Base-by-base conservation (phyloP, 2,888 invertebrate species). In the Amiota communis region DNA sequence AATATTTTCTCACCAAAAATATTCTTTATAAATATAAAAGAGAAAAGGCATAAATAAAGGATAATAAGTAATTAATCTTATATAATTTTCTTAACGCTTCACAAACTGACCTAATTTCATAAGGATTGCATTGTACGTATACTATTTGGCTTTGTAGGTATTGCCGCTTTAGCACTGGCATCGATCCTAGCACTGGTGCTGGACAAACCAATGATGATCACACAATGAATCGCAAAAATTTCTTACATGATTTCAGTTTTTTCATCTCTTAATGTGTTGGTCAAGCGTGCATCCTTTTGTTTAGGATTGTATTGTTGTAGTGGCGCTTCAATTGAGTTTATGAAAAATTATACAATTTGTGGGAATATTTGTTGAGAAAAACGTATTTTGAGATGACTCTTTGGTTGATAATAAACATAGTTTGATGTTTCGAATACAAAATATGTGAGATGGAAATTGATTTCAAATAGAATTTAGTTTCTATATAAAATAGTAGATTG, bases 81-180 rank as follows among this genome's bases (percentile, higher is more conserved):
- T 15, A 59, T 17, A 59, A 68, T 68, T 36, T 36, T 20, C 23
- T 74, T 69, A 67, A 77, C 74, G 82, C 81, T 80, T 77, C 78
- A 77, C 76, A 77, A 72, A 74, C 74, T 79, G 76, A 72, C 74
- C 75, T 77, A 75, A 78, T 77, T 79, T 76, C 47, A 67, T 61
- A 49, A 49, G 10, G 1, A 6, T 59, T 17, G 59, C 59, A 15
- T 59, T 59, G 20, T 59, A n/a, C n/a, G n/a, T n/a, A n/a, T n/a
- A n/a, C n/a, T n/a, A 36, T 12, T 46, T 23, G 23, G 23, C 12
- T 51, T n/a, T 36, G 67, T 68, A 68, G 67, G 67, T 53, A 53
- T 68, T 17, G 51, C 51, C 23, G 1, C 23, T 53, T 53, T 53
- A 51, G 67, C 67, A 59, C 0, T 17, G 51, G 23, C 11, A 12